A percentile compares a stretch with the other conserved stretches of the same genome.
Evolutionary conservation across 2,888 invertebrate genomes (phyloP).

Genomic region (Lasioglossum malachurum): DNA sequence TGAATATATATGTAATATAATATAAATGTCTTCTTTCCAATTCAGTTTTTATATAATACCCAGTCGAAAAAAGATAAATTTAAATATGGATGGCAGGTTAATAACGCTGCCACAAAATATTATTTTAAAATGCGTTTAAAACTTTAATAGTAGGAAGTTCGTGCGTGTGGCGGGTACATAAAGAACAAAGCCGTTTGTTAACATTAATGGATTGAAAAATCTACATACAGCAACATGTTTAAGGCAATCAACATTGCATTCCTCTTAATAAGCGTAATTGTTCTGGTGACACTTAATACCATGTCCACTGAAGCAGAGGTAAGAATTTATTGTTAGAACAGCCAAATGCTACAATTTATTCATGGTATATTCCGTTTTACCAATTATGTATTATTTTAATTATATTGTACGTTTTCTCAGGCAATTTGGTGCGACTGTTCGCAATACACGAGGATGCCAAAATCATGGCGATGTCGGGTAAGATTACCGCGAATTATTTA

Average conservation of each 20-base stretch:
- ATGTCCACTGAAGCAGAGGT: neutral
- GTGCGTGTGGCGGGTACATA: neutral
- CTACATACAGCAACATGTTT: neutral
- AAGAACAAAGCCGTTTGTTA: neutral
- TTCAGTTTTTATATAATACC: neutral
- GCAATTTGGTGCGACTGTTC: neutral
- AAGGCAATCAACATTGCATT: neutral
- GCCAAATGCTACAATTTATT: neutral
- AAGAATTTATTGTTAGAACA: neutral
- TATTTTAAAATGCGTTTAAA: neutral
- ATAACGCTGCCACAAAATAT: neutral
- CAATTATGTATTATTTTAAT: neutral
- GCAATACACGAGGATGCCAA: neutral
- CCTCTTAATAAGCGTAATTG: neutral
- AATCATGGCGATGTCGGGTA: conserved; percentile 1
- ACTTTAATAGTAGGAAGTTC: neutral
- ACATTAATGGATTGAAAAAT: neutral
- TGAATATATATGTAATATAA: too few species aligned
- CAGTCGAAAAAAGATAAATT: neutral
- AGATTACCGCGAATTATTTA: neutral
- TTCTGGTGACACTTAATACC: neutral
- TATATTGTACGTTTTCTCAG: neutral
- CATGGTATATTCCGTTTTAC: neutral
- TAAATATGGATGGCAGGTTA: neutral
- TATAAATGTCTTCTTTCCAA: too few species aligned